Base-by-base conservation (phyloP, 2,797 vertebrate genomes). In the Rachycentron canadum region DNA sequence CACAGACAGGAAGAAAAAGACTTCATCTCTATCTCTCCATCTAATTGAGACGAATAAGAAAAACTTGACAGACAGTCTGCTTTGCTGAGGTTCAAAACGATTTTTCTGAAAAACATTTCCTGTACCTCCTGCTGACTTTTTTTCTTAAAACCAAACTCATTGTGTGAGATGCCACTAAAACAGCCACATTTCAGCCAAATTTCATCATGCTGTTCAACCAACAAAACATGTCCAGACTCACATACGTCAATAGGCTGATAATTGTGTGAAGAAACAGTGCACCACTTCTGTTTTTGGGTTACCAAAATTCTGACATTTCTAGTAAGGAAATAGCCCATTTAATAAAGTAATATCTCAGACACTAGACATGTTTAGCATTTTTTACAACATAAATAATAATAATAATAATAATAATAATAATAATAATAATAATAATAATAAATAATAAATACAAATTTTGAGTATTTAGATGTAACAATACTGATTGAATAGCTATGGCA, bases 21-120 rank as follows among this genome's bases (percentile, higher is more conserved):
- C 4, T 13, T 9, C 1, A 11, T 3, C 5, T 47, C 28, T 74
- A 25, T 43, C n/a, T 49, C 10, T 26, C 30, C 9, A 55, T 52
- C 16, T 30, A 64, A 57, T 7, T 23, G 5, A n/a, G 2, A 58
- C 3, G 0, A 21, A 4, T 56, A 30, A 3, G 0, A 9, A 28
- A 14, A 57, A 43, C 2, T 38, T 36, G 11, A 21, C 7, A 12
- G 49, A 50, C 61, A n/a, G 26, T 23, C 7, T 69, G 23, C 14
- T 67, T 49, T 65, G 1, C 28, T 36, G 23, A n/a, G 1, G 2
- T 28, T 32, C 5, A 40, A 14, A 17, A 19, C 12, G 14, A 63
- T 38, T 11, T 11, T 56, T 34, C 7, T 12, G 3, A 9, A 36
- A 12, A 23, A 52, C 13, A 67, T 64, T 66, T 87, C 28, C 52